Percentiles rank a stretch among this genome's conserved stretches.
phyloP scores from a whole-genome alignment of 2,797 vertebrate species.

The Sylvilagus floridanus region DNA sequence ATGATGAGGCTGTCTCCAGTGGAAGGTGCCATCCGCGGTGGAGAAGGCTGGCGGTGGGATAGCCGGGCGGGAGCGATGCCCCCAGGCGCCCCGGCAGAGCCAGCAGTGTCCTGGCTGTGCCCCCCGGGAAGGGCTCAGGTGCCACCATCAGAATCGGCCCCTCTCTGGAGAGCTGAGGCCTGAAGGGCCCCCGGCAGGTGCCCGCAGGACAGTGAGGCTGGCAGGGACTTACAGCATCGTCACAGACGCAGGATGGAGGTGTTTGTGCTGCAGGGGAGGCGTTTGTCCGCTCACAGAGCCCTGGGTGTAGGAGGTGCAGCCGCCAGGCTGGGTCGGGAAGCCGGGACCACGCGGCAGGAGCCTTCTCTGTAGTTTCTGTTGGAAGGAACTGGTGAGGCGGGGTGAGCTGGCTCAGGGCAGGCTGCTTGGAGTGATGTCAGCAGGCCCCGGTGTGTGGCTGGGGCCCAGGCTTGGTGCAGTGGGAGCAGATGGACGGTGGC shows the following conservation, averaged over 20 bases:
- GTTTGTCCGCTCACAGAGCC: background rate
- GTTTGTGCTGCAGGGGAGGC: rapidly evolving
- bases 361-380: background rate
- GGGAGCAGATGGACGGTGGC: no score
- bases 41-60: rapidly evolving
- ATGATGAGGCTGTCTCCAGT: background rate
- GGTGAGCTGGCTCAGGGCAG: rapidly evolving
- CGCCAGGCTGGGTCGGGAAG: rapidly evolving
- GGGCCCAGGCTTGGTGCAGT: background rate
- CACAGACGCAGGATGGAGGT: background rate
- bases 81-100: no score
- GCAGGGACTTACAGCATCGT: background rate
- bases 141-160: no score
- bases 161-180: background rate
- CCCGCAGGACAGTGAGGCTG: no score
- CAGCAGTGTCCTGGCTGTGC: no score
- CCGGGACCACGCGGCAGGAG: no score
- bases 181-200: rapidly evolving
- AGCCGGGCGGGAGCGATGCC: no score
- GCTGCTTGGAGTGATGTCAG: background rate
- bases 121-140: background rate
- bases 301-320: background rate
- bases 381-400: background rate
- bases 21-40: background rate
- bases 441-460: background rate